A percentile compares a stretch with the other conserved stretches of the same genome.
Evolutionary conservation across 2,888 invertebrate species (phyloP).

Genomic region (Nasonia oneida): DNA sequence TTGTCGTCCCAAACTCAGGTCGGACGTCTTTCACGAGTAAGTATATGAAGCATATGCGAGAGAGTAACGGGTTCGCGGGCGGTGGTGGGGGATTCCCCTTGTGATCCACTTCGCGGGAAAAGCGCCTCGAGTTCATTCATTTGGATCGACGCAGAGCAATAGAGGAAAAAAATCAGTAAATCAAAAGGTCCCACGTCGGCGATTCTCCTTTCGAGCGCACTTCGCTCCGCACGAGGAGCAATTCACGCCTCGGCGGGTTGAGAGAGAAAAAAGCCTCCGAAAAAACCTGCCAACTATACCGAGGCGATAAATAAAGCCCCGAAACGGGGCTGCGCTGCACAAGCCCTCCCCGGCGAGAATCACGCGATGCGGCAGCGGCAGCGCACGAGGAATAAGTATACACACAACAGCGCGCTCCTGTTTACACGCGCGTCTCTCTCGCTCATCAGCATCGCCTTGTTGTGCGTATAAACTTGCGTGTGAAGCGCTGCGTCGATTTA

Average conservation of each 20-base stretch:
- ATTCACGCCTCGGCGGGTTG: background rate
- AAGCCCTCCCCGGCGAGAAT: background rate
- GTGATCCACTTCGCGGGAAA: constrained; percentile 55
- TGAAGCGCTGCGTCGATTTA: too few species aligned
- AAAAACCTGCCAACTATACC: background rate
- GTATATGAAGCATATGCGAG: too few species aligned
- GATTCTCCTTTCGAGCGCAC: background rate
- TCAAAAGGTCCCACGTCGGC: background rate
- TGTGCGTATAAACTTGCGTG: too few species aligned
- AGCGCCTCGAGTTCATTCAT: background rate
- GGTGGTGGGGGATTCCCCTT: constrained; percentile 17
- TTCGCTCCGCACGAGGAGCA: background rate
- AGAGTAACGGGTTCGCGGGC: constrained; percentile 43
- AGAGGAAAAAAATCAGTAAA: background rate
- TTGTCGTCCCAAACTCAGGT: background rate
- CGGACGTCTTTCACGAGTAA: too few species aligned
- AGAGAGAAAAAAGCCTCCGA: background rate
- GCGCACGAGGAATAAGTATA: background rate
- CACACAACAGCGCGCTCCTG: background rate
- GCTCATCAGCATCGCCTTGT: background rate
- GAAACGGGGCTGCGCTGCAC: background rate
- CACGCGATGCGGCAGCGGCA: background rate
- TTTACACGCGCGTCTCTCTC: background rate
- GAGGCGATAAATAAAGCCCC: background rate
- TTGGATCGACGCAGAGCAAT: background rate